A percentile compares a stretch with the other conserved stretches of the same genome.
phyloP scores from a whole-genome alignment of 2,888 invertebrate genomes.

The Ochropleura leucogaster region DNA sequence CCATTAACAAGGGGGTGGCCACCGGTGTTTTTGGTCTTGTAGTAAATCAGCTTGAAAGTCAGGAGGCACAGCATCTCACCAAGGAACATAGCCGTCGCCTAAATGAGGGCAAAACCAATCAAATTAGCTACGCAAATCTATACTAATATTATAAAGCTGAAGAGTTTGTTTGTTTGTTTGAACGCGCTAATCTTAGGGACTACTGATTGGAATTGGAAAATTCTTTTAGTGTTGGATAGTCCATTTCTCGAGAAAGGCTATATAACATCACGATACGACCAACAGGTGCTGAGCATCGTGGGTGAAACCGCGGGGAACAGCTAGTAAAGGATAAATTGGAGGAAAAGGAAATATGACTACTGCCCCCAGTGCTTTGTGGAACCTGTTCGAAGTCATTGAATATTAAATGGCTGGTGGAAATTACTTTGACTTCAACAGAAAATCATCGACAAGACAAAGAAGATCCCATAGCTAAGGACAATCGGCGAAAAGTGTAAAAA shows the following conservation, averaged over 20 bases:
- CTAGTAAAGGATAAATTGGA: too few species aligned
- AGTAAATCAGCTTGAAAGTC: constrained; percentile 93
- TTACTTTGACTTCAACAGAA: not conserved
- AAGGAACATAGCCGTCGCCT: constrained; percentile 97
- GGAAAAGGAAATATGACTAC: not conserved
- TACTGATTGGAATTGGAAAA: too few species aligned
- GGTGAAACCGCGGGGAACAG: too few species aligned
- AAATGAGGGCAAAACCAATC: constrained; percentile 69
- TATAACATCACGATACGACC: too few species aligned
- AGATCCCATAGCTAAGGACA: not conserved
- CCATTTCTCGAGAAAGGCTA: too few species aligned
- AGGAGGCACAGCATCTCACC: constrained; percentile 97
- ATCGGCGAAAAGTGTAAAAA: not conserved
- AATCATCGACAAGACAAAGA: not conserved
- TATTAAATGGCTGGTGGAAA: not conserved
- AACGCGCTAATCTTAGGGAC: too few species aligned
- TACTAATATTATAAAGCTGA: too few species aligned
- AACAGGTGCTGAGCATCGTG: too few species aligned
- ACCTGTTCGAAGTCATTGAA: not conserved
- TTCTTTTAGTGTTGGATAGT: too few species aligned
- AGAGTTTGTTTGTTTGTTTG: too few species aligned
- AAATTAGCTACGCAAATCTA: constrained; percentile 2
- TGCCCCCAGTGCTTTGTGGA: not conserved
- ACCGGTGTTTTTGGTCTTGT: constrained; percentile 90
- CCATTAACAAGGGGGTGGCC: constrained; percentile 92